Conservation (phyloP, 53 echinoderm and acorn worm genomes). For the Holothuria leucospilota region DNA sequence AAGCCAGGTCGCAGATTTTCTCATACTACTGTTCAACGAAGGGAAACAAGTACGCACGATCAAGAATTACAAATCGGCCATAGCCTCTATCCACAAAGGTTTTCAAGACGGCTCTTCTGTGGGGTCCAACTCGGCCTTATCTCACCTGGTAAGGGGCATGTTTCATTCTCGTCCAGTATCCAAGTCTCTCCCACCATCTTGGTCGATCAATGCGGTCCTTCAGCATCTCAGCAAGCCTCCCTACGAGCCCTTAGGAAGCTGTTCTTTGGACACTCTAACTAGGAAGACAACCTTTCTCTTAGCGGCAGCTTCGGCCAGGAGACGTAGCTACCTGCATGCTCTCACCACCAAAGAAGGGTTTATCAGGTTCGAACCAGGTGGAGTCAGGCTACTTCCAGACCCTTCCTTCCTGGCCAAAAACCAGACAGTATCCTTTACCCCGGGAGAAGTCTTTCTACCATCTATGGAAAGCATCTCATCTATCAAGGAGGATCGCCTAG, state of each 20-base stretch:
- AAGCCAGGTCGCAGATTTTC: background rate
- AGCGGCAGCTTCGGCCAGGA: background rate
- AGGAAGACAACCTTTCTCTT: background rate
- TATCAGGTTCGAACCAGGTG: background rate
- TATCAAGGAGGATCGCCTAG: background rate
- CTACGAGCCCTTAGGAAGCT: background rate
- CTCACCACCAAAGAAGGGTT: background rate
- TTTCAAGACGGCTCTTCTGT: background rate
- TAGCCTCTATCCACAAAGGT: background rate
- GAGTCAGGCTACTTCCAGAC: conserved; percentile 10
- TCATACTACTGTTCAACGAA: background rate
- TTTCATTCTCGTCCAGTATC: background rate
- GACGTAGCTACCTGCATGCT: background rate
- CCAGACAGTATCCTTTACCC: background rate
- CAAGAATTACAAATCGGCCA: background rate
- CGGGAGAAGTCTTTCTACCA: background rate
- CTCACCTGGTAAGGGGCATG: background rate
- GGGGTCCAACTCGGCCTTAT: background rate
- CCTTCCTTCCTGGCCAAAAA: conserved; percentile 14
- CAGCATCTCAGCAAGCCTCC: background rate
- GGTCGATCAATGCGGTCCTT: background rate
- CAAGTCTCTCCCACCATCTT: background rate
- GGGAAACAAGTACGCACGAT: background rate
- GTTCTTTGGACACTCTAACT: background rate
- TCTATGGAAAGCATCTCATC: background rate